These are phyloP conservation scores for Adelphocoris suturalis DNA, from an alignment of 2,888 invertebrate genomes.

Conservation along the genomic window DNA sequence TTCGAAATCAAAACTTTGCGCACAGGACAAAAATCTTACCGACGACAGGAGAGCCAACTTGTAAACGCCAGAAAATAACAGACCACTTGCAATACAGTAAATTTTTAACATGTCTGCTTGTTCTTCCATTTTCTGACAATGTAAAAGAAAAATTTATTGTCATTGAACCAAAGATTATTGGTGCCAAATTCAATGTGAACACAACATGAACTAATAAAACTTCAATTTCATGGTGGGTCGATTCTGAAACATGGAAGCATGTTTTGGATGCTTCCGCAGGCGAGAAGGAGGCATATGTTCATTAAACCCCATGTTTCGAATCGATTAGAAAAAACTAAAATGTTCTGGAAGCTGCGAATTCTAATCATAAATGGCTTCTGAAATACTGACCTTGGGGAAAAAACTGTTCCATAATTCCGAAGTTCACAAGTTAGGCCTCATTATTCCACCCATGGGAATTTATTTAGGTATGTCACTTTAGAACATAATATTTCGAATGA, in stretches of 20 bases:
- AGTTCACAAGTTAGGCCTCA: too few relatives aligned
- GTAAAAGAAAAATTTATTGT: conserved; percentile 56
- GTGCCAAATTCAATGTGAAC: conserved; percentile 3
- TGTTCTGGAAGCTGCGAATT: too few relatives aligned
- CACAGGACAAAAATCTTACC: conserved; percentile 56
- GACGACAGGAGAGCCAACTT: conserved; percentile 46
- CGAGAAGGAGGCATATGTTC: neutral
- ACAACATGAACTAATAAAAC: neutral
- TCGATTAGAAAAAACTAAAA: too few relatives aligned
- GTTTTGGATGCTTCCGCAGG: neutral
- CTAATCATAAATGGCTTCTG: too few relatives aligned
- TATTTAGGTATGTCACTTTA: too few relatives aligned
- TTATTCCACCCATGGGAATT: too few relatives aligned
- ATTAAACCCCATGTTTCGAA: too few relatives aligned
- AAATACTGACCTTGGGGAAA: too few relatives aligned
- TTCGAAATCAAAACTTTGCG: neutral
- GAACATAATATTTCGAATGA: too few relatives aligned
- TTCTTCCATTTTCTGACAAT: conserved; percentile 63
- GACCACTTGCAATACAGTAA: conserved; percentile 64
- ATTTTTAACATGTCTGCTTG: conserved; percentile 52
- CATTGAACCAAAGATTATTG: conserved; percentile 45
- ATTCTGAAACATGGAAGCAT: neutral
- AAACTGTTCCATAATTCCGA: too few relatives aligned
- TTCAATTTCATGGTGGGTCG: neutral
- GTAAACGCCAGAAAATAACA: conserved; percentile 58